Evolutionary conservation across 2,888 invertebrate species (phyloP).

Genomic region (Eupithecia abbreviata): DNA sequence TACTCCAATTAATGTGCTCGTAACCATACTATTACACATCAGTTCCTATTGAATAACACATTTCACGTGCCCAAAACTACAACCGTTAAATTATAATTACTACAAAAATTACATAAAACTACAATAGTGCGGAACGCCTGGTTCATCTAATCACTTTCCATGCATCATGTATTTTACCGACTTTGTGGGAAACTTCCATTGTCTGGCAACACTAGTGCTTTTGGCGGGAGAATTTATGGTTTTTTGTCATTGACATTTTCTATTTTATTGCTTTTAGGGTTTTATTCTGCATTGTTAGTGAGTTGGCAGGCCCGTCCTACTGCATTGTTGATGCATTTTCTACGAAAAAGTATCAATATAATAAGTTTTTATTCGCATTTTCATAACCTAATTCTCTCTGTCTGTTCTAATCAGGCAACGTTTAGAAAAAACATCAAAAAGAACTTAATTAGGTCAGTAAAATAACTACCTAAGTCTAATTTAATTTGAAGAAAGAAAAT

Average conservation of each 20-base stretch:
- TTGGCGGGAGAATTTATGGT: conserved; percentile 35
- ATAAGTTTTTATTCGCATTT: neutral
- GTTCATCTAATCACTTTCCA: conserved; percentile 54
- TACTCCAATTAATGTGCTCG: neutral
- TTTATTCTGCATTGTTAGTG: conserved; percentile 25
- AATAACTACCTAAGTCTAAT: neutral
- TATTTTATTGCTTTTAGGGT: conserved; percentile 32
- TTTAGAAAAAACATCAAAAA: conserved; percentile 26
- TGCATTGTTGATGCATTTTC: conserved; percentile 5
- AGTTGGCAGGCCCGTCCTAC: neutral
- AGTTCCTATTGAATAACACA: conserved; percentile 25
- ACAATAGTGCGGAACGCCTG: conserved; percentile 42
- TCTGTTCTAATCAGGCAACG: conserved; percentile 18
- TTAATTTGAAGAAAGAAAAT: conserved; percentile 16
- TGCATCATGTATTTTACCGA: conserved; percentile 46
- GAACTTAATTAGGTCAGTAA: conserved; percentile 8
- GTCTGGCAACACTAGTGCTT: conserved; percentile 47
- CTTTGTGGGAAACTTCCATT: conserved; percentile 55
- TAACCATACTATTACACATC: neutral
- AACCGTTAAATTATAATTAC: conserved; percentile 42
- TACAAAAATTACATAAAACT: conserved; percentile 39
- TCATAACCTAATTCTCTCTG: neutral
- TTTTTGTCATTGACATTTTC: conserved; percentile 39
- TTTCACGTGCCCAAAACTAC: conserved; percentile 32
- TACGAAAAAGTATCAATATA: neutral